A percentile compares a stretch with the other conserved stretches of the same genome.
Evolutionary conservation across 2,888 invertebrate genomes (phyloP).

Genomic region (Agrypnus murinus): DNA sequence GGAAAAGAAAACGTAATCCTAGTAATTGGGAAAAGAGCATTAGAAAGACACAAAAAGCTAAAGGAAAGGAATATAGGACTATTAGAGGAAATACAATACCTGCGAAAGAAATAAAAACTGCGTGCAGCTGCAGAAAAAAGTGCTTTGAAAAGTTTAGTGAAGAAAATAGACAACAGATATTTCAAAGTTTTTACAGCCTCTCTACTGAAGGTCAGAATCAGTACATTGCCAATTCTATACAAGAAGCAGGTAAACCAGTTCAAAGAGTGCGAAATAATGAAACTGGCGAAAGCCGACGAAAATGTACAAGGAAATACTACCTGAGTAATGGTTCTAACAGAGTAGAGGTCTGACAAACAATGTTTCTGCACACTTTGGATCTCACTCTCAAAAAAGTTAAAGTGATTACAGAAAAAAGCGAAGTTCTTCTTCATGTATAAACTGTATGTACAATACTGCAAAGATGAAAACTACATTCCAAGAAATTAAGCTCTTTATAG

Average conservation of each 20-base stretch:
- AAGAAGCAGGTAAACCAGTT: neutral
- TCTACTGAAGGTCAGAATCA: constrained; percentile 8
- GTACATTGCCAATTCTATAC: neutral
- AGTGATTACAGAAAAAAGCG: constrained; percentile 20
- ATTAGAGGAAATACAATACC: constrained; percentile 11
- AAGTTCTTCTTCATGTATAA: constrained; percentile 17
- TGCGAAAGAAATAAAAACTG: neutral
- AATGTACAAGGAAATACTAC: neutral
- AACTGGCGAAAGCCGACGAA: neutral
- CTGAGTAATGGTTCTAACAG: neutral
- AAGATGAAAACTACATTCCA: neutral
- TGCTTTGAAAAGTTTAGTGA: neutral
- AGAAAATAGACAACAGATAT: neutral
- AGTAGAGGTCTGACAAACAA: constrained; percentile 19
- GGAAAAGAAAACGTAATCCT: constrained; percentile 13
- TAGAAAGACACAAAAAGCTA: neutral
- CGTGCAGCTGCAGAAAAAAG: constrained; percentile 10
- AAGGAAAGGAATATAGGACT: constrained; percentile 1
- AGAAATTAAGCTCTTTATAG: constrained; percentile 6
- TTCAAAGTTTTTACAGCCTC: constrained; percentile 4
- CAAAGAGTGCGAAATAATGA: constrained; percentile 2
- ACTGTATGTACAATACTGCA: constrained; percentile 7
- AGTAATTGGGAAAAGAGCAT: constrained; percentile 13
- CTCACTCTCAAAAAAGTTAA: constrained; percentile 11
- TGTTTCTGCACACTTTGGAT: constrained; percentile 26